phyloP scores from a whole-genome alignment of 1,140 invertebrate species.

The Macrosteles quadrilineatus region DNA sequence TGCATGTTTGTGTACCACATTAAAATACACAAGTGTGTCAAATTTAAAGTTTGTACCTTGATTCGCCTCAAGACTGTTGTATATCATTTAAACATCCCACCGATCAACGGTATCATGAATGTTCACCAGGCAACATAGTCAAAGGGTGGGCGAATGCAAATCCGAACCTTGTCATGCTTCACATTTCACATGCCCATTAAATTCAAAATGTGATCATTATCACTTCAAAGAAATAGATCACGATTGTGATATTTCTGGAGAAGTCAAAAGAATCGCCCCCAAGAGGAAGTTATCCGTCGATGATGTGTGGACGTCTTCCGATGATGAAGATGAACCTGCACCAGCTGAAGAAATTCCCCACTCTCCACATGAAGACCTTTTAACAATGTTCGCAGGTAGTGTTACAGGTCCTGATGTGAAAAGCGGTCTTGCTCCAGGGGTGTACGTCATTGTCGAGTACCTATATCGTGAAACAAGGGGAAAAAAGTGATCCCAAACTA shows the following conservation, averaged over 20 bases:
- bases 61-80: too few species aligned
- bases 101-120: too few species aligned
- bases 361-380: neutral
- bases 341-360: neutral
- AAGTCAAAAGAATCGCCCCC: neutral
- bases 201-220: neutral
- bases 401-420: neutral
- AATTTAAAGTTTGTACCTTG: too few species aligned
- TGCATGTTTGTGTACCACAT: too few species aligned
- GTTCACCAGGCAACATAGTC: too few species aligned
- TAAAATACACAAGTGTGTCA: too few species aligned
- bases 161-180: neutral
- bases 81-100: too few species aligned
- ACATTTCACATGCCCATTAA: neutral
- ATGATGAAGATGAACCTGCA: neutral
- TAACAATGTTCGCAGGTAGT: neutral
- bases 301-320: neutral
- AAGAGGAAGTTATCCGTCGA: neutral
- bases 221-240: neutral
- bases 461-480: neutral
- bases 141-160: too few species aligned
- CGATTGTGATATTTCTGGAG: neutral
- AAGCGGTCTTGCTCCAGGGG: neutral
- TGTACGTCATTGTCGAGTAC: slow-evolving; percentile 1
- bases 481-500: too few species aligned